Evolutionary conservation across 2,113 vertebrate genomes (phyloP).

Genomic region (Bostrychus sinensis): DNA sequence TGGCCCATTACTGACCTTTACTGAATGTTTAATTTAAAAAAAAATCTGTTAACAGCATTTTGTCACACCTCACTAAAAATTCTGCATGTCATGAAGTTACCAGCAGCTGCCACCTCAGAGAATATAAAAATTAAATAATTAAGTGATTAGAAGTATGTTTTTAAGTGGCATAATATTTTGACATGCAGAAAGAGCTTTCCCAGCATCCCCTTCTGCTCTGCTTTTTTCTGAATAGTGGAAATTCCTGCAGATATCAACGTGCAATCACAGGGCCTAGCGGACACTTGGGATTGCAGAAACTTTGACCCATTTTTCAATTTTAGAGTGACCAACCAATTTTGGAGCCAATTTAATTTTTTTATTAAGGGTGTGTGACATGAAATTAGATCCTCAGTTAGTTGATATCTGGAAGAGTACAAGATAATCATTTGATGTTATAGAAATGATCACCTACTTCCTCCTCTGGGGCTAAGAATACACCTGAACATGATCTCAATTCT

Average conservation of each 20-base stretch:
- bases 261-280: conserved; percentile 61
- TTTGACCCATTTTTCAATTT: conserved; percentile 70
- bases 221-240: conserved; percentile 9
- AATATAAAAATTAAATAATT: no score
- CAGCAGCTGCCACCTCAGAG: no score
- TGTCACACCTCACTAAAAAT: no score
- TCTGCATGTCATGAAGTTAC: no score
- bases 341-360: conserved; percentile 51
- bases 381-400: conserved; percentile 55
- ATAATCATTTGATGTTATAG: conserved; percentile 52
- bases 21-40: no score
- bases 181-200: no score
- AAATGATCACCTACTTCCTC: conserved; percentile 33
- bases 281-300: conserved; percentile 62
- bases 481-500: conserved; percentile 30
- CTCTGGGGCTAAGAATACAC: conserved; percentile 33
- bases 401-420: conserved; percentile 47
- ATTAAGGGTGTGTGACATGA: conserved; percentile 56
- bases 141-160: conserved; percentile 5
- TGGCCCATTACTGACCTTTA: no score
- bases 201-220: neutral
- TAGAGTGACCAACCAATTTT: conserved; percentile 67
- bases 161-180: no score
- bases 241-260: conserved; percentile 65
- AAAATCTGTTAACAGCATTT: no score